Evolutionary conservation across 2,113 vertebrate genomes (phyloP), one percentile per base, ranked within the genome.

Genomic region (Sphaerodactylus townsendi): DNA sequence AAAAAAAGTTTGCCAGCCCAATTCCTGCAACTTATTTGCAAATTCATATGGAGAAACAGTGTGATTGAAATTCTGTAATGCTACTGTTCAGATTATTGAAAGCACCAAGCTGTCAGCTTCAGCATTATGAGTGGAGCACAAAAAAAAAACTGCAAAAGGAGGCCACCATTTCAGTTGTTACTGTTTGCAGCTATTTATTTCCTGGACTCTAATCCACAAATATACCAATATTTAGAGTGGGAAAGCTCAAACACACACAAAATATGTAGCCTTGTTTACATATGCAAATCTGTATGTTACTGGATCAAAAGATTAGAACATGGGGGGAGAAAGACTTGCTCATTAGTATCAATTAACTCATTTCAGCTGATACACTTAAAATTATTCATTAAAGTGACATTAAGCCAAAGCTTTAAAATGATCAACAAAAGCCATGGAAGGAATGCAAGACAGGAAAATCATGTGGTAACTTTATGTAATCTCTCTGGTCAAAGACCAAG

Each of bases 1-100:
- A n/a, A n/a, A n/a, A n/a, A n/a, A n/a, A n/a, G n/a, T n/a, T n/a
- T n/a, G n/a, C 23, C 82, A 83, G 92, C 85, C 90, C 87, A 84
- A 81, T 77, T 48, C 71, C 86, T 90, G 84, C 71, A 86, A 90
- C 41, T 91, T 91, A 85, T 87, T 93, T 87, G 82, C 65, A 41
- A 90, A 78, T 77, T 72, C 70, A 81, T 71, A 64, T 72, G 86
- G 35, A 92, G 75, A 73, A 41, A 71, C 81, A 80, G 74, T 35
- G 87, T 88, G 86, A 94, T 85, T 94, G 90, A 91, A 96, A 96
- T 91, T 90, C 85, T 86, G 75, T 69, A 79, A 85, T 79, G 85
- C 65, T 69, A 66, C 85, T 92, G 59, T 91, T 85, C 79, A 92
- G 85, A 69, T 79, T 90, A 92, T 46, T 93, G 88, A 87, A 95